phyloP scores from a whole-genome alignment of 2,797 vertebrate species.

The Erethizon dorsatum region DNA sequence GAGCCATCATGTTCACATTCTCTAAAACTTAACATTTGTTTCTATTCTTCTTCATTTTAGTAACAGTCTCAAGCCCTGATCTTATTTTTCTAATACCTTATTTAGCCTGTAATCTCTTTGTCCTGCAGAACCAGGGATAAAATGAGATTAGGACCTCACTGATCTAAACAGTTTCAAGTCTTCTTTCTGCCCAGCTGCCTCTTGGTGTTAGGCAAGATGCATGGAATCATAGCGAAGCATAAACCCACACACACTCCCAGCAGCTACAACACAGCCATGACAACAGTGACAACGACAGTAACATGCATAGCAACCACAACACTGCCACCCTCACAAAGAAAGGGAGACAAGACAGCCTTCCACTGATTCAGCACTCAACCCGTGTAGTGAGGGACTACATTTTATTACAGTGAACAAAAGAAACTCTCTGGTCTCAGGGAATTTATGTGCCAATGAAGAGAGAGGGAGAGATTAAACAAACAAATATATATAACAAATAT shows the following conservation, averaged over 20 bases:
- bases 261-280: fast-evolving
- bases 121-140: background rate
- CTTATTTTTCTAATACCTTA: background rate
- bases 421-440: background rate
- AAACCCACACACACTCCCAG: fast-evolving
- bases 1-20: background rate
- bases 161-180: background rate
- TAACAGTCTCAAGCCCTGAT: background rate
- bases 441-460: background rate
- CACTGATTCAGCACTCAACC: background rate
- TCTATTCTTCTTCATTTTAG: background rate
- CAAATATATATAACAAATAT: too few relatives aligned
- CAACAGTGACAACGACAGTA: background rate
- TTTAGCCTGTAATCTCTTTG: background rate
- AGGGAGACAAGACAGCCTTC: background rate
- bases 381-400: background rate
- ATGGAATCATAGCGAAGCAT: background rate
- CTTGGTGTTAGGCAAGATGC: background rate
- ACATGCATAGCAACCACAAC: background rate
- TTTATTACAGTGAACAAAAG: background rate
- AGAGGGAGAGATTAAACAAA: background rate
- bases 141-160: background rate
- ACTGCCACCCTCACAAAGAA: background rate
- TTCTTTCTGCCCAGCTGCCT: background rate
- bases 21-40: constrained; percentile 12